Conservation (phyloP, 2,888 invertebrate species). For the Microctonus brassicae region DNA sequence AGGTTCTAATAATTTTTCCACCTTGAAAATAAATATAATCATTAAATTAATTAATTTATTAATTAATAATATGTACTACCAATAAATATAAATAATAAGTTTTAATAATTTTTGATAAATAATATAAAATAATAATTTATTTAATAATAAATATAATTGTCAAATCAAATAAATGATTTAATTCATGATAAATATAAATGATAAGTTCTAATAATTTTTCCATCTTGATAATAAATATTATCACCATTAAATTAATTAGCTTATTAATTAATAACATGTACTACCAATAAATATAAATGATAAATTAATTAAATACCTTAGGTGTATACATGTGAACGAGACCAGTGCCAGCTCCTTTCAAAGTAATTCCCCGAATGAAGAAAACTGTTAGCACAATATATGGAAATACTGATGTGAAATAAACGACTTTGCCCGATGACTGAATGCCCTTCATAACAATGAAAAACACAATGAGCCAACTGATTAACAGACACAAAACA, state of each 20-base stretch:
- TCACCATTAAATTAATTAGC: not conserved
- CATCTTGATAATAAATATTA: constrained; percentile 71
- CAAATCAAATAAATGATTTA: too few species aligned
- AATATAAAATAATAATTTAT: not conserved
- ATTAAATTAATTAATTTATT: not conserved
- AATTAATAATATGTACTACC: too few species aligned
- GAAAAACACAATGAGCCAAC: constrained; percentile 93
- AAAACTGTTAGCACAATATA: constrained; percentile 95
- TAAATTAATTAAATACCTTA: constrained; percentile 74
- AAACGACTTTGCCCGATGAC: constrained; percentile 95
- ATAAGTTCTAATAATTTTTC: constrained; percentile 88
- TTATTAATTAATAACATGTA: too few species aligned
- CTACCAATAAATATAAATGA: too few species aligned
- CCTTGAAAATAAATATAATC: constrained; percentile 69
- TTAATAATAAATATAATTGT: too few species aligned
- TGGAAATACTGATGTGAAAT: constrained; percentile 95
- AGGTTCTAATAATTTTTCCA: constrained; percentile 87
- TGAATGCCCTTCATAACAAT: constrained; percentile 98
- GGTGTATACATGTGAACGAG: constrained; percentile 93
- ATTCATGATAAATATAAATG: too few species aligned
- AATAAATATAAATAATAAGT: too few species aligned
- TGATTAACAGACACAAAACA: constrained; percentile 85
- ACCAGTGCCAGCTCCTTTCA: constrained; percentile 89
- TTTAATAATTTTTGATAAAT: too few species aligned
- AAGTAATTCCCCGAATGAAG: constrained; percentile 89